Evolutionary conservation across 2,888 invertebrate species (phyloP).

Genomic region (Euproctis similis): DNA sequence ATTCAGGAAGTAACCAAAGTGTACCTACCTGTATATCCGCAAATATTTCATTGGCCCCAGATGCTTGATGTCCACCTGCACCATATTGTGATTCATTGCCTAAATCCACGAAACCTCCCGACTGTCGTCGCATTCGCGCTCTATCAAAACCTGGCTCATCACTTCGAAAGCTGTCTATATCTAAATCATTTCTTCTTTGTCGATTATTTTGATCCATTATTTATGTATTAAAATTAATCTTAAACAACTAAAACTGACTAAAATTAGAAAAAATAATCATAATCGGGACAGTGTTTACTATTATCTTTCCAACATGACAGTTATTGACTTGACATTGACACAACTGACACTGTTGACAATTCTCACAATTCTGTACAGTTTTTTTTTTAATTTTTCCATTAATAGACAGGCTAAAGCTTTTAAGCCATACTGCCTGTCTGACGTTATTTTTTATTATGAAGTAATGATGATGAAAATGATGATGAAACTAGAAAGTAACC

Average conservation of each 20-base stretch:
- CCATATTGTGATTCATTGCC: constrained; percentile 85
- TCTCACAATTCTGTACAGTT: no score
- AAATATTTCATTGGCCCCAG: constrained; percentile 92
- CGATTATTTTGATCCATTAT: constrained; percentile 60
- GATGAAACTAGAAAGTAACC: no score
- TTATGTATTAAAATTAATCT: constrained; percentile 15
- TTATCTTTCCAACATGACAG: constrained; percentile 22
- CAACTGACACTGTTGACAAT: no score
- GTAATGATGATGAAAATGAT: no score
- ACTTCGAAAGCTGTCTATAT: constrained; percentile 61
- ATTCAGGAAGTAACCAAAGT: constrained; percentile 15
- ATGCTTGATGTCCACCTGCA: constrained; percentile 88
- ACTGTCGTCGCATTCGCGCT: constrained; percentile 77
- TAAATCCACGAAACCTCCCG: constrained; percentile 85
- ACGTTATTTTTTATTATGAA: no score
- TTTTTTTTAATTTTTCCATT: no score
- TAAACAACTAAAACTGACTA: constrained; percentile 10
- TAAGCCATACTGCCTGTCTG: no score
- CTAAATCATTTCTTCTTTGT: constrained; percentile 51
- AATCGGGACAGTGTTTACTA: constrained; percentile 11
- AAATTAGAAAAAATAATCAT: constrained; percentile 10
- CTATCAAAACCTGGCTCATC: constrained; percentile 65
- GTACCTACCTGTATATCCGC: constrained; percentile 95
- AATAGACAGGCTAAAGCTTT: no score
- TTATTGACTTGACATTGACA: no score